phyloP scores from a whole-genome alignment of 2,113 vertebrate genomes.

The Centrocercus urophasianus region DNA sequence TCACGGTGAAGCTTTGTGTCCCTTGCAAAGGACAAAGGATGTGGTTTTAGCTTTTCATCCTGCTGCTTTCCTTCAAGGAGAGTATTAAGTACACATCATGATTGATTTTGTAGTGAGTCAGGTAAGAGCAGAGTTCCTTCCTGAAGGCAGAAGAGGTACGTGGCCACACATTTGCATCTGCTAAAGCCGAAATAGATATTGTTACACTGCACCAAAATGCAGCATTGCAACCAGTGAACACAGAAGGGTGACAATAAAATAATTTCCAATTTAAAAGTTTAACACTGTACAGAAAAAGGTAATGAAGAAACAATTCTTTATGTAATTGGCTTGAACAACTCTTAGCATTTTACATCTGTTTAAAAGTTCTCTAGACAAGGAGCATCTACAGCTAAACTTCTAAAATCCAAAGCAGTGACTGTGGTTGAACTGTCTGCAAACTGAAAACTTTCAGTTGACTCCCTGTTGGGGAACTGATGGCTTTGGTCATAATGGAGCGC shows the following conservation, averaged over 20 bases:
- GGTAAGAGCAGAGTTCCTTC: background rate
- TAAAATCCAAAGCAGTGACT: background rate
- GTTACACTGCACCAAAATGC: background rate
- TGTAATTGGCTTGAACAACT: background rate
- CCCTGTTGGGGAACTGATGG: background rate
- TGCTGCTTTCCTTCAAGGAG: conserved; percentile 21
- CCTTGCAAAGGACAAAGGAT: conserved; percentile 49
- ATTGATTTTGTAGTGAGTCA: conserved; percentile 30
- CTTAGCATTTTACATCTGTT: too few relatives aligned
- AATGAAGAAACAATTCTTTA: background rate
- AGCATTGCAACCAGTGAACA: background rate
- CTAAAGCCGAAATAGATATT: background rate
- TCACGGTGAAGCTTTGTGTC: conserved; percentile 28
- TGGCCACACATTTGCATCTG: background rate
- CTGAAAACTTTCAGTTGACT: background rate
- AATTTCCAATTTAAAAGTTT: background rate
- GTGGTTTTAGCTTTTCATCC: conserved; percentile 46
- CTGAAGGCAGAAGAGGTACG: background rate
- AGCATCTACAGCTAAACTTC: background rate
- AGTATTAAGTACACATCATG: background rate
- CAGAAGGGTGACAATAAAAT: background rate
- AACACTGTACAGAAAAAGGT: background rate
- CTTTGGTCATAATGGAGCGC: background rate
- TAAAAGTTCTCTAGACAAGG: background rate
- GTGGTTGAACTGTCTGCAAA: background rate